These are phyloP conservation scores for Cybosia mesomella DNA, from an alignment of 2,888 invertebrate genomes.

Conservation along the genomic window DNA sequence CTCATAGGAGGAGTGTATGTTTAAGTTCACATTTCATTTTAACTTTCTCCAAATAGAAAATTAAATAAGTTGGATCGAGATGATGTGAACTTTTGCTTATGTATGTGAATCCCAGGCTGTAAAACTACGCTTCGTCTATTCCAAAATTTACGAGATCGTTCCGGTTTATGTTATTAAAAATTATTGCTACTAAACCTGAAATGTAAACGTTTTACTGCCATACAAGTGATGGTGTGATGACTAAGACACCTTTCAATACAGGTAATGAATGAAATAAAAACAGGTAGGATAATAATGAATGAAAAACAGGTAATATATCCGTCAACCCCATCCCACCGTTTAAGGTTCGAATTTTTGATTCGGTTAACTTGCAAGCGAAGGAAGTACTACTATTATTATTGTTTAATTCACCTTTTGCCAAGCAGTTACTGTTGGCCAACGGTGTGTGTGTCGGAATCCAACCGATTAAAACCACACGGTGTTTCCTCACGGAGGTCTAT, in stretches of 20 bases:
- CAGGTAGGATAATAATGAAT: no score
- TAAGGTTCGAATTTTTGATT: background rate
- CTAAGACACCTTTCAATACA: background rate
- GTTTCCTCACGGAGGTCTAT: background rate
- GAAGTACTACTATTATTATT: background rate
- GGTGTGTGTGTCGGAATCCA: no score
- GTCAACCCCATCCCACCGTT: background rate
- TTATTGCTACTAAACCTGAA: background rate
- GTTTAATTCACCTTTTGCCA: background rate
- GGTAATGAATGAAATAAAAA: background rate
- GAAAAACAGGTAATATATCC: background rate
- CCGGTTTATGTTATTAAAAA: conserved; percentile 1
- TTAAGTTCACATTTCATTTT: no score
- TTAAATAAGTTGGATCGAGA: no score
- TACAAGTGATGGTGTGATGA: background rate
- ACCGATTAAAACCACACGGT: no score
- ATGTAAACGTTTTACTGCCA: conserved; percentile 1
- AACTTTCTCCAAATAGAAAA: background rate
- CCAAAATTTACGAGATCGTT: background rate
- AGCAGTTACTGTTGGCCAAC: background rate
- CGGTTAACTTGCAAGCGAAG: background rate
- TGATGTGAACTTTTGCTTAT: background rate
- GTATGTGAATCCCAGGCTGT: background rate
- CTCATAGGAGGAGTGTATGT: background rate
- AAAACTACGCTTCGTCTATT: background rate